These are phyloP conservation scores for Cydia amplana DNA, from an alignment of 1,140 invertebrate genomes.

Conservation along the genomic window DNA sequence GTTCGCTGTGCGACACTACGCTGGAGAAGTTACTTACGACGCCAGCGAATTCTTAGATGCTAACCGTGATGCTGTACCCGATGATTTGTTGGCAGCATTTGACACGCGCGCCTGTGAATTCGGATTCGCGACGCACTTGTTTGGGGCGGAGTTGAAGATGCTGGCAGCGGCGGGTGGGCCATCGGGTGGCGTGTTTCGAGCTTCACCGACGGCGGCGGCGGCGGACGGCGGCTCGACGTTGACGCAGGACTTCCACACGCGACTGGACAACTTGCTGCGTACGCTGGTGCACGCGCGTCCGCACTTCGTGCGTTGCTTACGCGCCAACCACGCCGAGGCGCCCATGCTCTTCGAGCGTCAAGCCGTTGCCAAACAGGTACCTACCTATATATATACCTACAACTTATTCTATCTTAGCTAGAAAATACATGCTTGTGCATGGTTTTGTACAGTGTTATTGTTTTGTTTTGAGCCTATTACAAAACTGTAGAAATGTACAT, in stretches of 20 bases:
- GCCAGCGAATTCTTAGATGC: conserved; percentile 94
- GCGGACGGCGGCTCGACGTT: conserved; percentile 93
- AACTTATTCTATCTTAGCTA: not conserved
- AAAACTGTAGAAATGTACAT: not conserved
- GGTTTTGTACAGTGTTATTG: too few species aligned
- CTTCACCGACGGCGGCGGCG: conserved; percentile 94
- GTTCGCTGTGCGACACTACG: conserved; percentile 96
- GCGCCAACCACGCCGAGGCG: conserved; percentile 90
- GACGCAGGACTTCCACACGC: conserved; percentile 96
- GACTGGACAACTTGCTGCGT: conserved; percentile 93
- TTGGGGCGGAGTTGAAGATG: conserved; percentile 92
- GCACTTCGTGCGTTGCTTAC: conserved; percentile 95
- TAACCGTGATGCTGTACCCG: conserved; percentile 94
- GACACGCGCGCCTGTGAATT: conserved; percentile 96
- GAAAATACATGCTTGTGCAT: not conserved
- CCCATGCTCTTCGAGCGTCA: conserved; percentile 89
- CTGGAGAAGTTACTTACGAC: conserved; percentile 93
- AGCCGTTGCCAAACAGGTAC: conserved; percentile 84
- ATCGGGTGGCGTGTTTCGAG: conserved; percentile 93
- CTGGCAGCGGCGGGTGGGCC: conserved; percentile 90
- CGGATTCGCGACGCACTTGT: conserved; percentile 96
- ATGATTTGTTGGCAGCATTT: conserved; percentile 95
- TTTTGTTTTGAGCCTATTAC: too few species aligned
- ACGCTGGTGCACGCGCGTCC: conserved; percentile 95
- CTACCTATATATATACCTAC: too few species aligned